Percentiles rank a stretch among this genome's conserved stretches.
Conservation (phyloP, 2,797 vertebrate genomes). For the Cynopterus sphinx region DNA sequence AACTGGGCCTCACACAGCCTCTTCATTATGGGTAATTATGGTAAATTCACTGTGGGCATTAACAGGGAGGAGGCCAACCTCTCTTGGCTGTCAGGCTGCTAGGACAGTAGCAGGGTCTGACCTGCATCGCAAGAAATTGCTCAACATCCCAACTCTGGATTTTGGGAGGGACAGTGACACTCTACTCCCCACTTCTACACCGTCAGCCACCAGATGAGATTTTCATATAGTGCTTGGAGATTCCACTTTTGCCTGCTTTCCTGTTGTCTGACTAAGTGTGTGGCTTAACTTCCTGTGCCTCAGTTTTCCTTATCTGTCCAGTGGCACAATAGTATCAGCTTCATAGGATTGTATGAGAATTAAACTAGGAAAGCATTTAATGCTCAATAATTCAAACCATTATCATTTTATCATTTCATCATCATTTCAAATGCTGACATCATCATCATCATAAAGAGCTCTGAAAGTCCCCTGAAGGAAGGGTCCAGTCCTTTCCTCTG, state of each 20-base stretch:
- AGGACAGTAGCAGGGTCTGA: not conserved
- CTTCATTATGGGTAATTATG: slow-evolving; percentile 65
- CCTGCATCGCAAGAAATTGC: not conserved
- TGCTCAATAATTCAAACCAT: not conserved
- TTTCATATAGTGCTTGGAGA: not conserved
- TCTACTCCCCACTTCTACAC: not conserved
- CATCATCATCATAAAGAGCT: not conserved
- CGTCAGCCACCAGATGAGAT: not conserved
- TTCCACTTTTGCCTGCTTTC: not conserved
- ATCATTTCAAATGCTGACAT: not conserved
- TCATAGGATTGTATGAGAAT: not conserved
- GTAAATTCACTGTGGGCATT: not conserved
- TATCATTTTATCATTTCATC: no score
- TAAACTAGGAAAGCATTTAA: not conserved
- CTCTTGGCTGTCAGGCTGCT: not conserved
- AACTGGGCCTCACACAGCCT: slow-evolving; percentile 44
- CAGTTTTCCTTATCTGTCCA: not conserved
- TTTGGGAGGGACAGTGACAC: not conserved
- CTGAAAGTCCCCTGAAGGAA: not conserved
- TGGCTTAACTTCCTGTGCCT: not conserved
- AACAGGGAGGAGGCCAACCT: not conserved
- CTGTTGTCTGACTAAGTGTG: not conserved
- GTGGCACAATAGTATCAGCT: not conserved
- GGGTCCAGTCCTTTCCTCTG: not conserved
- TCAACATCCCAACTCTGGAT: not conserved